A percentile compares a stretch with the other conserved stretches of the same genome.
Evolutionary conservation across 35 echinoderm and acorn worm genomes (phyloP).

Genomic region (Strongylocentrotus purpuratus): DNA sequence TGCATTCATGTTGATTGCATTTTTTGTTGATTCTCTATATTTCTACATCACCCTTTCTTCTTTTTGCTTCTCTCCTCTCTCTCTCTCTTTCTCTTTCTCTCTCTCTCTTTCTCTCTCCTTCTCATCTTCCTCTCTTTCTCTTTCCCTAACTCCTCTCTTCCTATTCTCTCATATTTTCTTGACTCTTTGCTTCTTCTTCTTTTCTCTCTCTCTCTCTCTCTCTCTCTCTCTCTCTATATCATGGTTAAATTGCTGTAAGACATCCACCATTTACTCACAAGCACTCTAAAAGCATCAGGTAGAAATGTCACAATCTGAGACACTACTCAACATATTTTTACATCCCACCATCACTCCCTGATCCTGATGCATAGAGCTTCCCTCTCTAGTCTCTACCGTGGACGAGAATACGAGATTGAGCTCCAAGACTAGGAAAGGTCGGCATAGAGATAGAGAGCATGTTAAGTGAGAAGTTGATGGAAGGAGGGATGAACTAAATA

Average conservation of each 20-base stretch:
- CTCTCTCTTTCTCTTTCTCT: no score
- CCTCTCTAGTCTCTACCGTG: neutral
- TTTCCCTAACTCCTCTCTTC: no score
- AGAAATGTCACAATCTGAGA: neutral
- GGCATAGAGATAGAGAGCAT: neutral
- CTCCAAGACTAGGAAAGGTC: neutral
- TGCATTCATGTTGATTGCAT: neutral
- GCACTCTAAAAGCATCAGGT: slow-evolving; percentile 7
- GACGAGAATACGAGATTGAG: neutral
- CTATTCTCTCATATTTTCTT: no score
- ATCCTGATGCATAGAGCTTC: neutral
- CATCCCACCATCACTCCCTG: neutral
- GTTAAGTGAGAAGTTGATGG: slow-evolving; percentile 16
- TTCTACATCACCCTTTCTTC: neutral
- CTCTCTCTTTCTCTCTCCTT: neutral
- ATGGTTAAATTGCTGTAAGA: neutral
- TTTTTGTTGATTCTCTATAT: neutral
- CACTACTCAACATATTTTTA: neutral
- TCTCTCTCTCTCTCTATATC: neutral
- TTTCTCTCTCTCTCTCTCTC: neutral
- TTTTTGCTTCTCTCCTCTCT: no score
- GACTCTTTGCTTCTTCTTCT: no score
- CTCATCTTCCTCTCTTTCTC: neutral
- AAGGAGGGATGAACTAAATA: slow-evolving; percentile 11
- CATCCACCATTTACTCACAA: no score